Evolutionary conservation across 2,888 invertebrate genomes (phyloP).

Genomic region (Blastobasis adustella): DNA sequence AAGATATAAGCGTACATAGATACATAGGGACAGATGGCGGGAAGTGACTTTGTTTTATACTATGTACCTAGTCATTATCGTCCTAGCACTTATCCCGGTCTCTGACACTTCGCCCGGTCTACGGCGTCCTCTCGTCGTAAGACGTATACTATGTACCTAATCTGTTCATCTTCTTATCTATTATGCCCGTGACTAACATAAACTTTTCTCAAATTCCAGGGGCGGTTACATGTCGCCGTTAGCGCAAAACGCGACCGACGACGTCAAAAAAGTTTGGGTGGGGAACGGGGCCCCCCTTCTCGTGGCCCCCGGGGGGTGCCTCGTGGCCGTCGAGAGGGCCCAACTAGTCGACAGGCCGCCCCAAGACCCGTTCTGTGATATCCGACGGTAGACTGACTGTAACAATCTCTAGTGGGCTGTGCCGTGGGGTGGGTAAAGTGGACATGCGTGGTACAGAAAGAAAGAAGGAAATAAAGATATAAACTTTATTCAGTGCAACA

Average conservation of each 20-base stretch:
- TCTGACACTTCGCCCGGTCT: no score
- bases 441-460: no score
- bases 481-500: no score
- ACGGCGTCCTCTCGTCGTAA: no score
- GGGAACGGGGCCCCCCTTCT: constrained; percentile 52
- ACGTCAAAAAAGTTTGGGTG: constrained; percentile 69
- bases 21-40: no score
- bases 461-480: no score
- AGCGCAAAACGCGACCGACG: constrained; percentile 47
- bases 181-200: neutral
- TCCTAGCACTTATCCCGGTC: no score
- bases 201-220: constrained; percentile 38
- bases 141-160: no score
- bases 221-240: constrained; percentile 64
- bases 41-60: no score
- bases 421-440: constrained; percentile 22
- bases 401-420: constrained; percentile 43
- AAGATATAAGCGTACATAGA: no score
- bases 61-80: no score
- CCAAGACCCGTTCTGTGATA: constrained; percentile 57
- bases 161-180: no score
- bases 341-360: constrained; percentile 45
- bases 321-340: constrained; percentile 61
- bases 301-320: constrained; percentile 56
- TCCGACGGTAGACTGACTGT: constrained; percentile 50